Percentiles rank a stretch among this genome's conserved stretches.
Evolutionary conservation across 2,888 invertebrate species (phyloP).

Genomic region (Dorcus hopei): DNA sequence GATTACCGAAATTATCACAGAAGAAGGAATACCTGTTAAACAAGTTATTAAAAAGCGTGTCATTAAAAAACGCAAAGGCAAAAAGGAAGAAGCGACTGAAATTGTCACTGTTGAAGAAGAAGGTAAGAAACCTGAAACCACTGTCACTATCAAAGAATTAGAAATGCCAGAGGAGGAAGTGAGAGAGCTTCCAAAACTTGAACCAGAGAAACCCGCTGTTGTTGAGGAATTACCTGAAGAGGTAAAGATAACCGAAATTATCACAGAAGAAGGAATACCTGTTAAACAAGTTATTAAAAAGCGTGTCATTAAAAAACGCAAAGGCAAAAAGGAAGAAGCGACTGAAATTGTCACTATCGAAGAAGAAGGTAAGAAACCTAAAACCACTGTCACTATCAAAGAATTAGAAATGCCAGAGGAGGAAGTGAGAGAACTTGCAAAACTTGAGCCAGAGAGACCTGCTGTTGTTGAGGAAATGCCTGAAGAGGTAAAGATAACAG

Average conservation of each 20-base stretch:
- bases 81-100: conserved; percentile 35
- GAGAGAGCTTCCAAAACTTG: conserved; percentile 14
- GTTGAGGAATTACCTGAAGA: conserved; percentile 36
- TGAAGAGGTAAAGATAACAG: conserved; percentile 25
- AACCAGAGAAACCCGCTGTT: conserved; percentile 14
- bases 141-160: conserved; percentile 33
- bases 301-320: conserved; percentile 32
- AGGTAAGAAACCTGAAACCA: conserved; percentile 37
- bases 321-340: conserved; percentile 36
- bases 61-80: conserved; percentile 31
- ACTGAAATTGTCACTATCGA: conserved; percentile 34
- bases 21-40: conserved; percentile 22
- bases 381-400: conserved; percentile 35
- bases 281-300: conserved; percentile 32
- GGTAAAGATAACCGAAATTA: conserved; percentile 21
- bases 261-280: conserved; percentile 10
- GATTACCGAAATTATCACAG: conserved; percentile 10
- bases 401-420: conserved; percentile 14
- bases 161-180: conserved; percentile 20
- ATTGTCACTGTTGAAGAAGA: conserved; percentile 40
- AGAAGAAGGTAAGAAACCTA: conserved; percentile 32
- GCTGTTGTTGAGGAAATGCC: conserved; percentile 18
- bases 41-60: conserved; percentile 31
- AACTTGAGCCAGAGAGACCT: conserved; percentile 2
- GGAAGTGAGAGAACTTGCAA: background rate